Evolutionary conservation across 2,113 vertebrate species (phyloP).

Genomic region (Brachyistius frenatus): DNA sequence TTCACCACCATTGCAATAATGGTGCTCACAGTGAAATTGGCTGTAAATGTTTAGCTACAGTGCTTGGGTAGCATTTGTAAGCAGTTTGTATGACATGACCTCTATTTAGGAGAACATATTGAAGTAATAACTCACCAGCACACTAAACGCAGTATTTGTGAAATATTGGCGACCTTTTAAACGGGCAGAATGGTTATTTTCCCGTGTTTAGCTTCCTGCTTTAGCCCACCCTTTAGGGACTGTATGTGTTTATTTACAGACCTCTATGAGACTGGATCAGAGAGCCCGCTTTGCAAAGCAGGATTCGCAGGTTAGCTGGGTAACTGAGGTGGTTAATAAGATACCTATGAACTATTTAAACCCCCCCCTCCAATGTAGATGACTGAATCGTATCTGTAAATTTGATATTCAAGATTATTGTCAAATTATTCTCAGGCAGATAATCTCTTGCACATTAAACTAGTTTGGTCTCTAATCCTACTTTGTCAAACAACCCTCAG

Average conservation of each 20-base stretch:
- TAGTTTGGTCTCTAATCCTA: background rate
- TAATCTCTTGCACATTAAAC: background rate
- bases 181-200: conserved; percentile 61
- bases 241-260: conserved; percentile 31
- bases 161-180: conserved; percentile 46
- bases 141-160: conserved; percentile 41
- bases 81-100: conserved; percentile 52
- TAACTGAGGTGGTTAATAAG: conserved; percentile 13
- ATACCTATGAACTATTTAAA: background rate
- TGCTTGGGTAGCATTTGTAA: conserved; percentile 55
- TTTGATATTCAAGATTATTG: background rate
- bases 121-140: conserved; percentile 58
- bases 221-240: conserved; percentile 44
- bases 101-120: conserved; percentile 42
- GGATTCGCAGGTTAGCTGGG: conserved; percentile 8
- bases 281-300: conserved; percentile 21
- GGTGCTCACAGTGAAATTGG: conserved; percentile 53
- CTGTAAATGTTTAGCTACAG: conserved; percentile 66
- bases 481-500: conserved; percentile 3
- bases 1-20: conserved; percentile 72
- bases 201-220: conserved; percentile 44
- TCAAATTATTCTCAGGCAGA: background rate
- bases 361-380: background rate
- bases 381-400: background rate
- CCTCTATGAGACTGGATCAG: conserved; percentile 10